phyloP scores from a whole-genome alignment of 2,113 vertebrate species.

The Leucosticte australis region DNA sequence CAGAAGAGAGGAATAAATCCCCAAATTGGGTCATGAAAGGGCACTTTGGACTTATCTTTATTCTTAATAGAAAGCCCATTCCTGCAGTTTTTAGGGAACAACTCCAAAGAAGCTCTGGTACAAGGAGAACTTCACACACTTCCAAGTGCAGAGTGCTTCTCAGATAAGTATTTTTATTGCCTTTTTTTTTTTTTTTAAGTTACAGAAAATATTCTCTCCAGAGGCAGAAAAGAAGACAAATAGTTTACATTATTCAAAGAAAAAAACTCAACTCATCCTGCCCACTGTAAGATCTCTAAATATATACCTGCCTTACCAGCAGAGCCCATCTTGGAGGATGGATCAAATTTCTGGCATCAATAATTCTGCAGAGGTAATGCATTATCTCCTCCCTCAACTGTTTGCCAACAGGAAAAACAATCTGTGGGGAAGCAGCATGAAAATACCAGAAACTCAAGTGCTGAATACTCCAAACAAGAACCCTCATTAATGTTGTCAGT shows the following conservation, averaged over 20 bases:
- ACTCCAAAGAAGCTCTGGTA: background rate
- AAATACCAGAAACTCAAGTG: background rate
- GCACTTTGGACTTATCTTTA: background rate
- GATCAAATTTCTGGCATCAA: background rate
- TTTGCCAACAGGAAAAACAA: background rate
- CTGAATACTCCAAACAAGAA: background rate
- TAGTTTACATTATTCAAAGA: conserved; percentile 9
- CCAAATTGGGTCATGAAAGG: background rate
- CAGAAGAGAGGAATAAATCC: background rate
- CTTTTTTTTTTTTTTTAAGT: background rate
- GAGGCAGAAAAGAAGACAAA: background rate
- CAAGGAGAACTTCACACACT: background rate
- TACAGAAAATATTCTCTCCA: conserved; percentile 2
- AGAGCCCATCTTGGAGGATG: background rate
- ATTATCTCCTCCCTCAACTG: background rate
- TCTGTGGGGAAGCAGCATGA: background rate
- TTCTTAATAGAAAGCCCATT: background rate
- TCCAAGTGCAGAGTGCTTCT: background rate
- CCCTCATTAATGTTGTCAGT: background rate
- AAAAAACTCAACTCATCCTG: background rate
- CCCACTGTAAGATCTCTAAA: background rate
- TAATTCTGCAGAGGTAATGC: background rate
- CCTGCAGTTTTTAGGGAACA: background rate
- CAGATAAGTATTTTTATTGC: background rate
- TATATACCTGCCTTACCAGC: background rate